Percentiles rank a stretch among this genome's conserved stretches.
phyloP scores from a whole-genome alignment of 2,797 vertebrate species.

The Chrosomus eos region DNA sequence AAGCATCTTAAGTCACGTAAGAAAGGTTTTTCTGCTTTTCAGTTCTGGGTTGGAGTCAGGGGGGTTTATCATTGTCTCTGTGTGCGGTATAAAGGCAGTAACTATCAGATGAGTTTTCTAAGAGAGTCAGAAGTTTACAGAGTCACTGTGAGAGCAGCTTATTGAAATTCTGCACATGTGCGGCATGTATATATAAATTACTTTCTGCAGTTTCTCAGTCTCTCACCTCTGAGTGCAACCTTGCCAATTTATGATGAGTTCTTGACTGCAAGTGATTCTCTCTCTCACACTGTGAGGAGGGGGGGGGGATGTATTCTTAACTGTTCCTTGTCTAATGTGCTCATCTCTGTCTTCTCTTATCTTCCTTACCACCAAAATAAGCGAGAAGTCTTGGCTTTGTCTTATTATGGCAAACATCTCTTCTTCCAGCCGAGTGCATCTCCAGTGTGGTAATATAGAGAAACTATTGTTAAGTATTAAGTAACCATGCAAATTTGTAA shows the following conservation, averaged over 20 bases:
- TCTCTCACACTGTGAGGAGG: neutral
- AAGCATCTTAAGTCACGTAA: neutral
- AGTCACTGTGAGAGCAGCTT: conserved; percentile 29
- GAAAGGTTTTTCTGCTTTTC: neutral
- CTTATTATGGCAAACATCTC: neutral
- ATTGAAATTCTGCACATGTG: conserved; percentile 61
- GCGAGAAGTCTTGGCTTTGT: neutral
- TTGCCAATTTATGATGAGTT: conserved; percentile 63
- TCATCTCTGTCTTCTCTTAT: conserved; percentile 4
- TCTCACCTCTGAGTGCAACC: conserved; percentile 69
- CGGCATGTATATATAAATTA: conserved; percentile 62
- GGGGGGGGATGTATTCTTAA: neutral
- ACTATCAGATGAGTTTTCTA: conserved; percentile 37
- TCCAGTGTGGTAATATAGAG: neutral
- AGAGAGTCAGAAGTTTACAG: conserved; percentile 40
- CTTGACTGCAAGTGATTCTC: conserved; percentile 40
- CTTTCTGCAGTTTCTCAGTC: conserved; percentile 64
- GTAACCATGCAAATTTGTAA: neutral
- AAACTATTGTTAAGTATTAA: neutral
- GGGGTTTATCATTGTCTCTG: conserved; percentile 8
- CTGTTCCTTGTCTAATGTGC: conserved; percentile 28
- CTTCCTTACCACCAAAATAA: neutral
- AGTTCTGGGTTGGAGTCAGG: neutral
- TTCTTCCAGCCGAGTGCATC: neutral
- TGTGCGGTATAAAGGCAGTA: conserved; percentile 18